Percentiles rank a stretch among this genome's conserved stretches.
phyloP scores from a whole-genome alignment of 2,888 invertebrate species.

The Augochlorella aurata region DNA sequence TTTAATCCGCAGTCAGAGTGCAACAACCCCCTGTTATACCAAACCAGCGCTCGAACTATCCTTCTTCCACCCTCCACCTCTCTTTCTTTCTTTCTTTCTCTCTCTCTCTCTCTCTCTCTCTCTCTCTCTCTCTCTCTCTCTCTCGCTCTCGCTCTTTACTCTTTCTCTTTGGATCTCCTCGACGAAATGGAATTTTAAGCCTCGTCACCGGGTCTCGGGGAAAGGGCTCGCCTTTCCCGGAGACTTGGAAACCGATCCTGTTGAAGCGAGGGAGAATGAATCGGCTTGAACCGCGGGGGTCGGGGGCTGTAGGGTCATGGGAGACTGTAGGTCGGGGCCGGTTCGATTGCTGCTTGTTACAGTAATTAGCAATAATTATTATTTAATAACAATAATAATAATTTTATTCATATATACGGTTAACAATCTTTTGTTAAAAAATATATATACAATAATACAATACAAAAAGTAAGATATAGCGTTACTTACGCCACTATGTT shows the following conservation, averaged over 20 bases:
- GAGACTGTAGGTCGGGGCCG: constrained; percentile 1
- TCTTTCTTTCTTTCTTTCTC: background rate
- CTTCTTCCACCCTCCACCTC: background rate
- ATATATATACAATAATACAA: too few species aligned
- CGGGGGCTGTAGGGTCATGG: background rate
- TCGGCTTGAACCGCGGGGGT: constrained; percentile 9
- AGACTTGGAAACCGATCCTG: constrained; percentile 46
- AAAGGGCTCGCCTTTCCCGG: constrained; percentile 30
- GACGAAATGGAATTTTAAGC: constrained; percentile 58
- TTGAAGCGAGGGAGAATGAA: constrained; percentile 30
- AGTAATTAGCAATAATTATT: background rate
- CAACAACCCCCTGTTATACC: constrained; percentile 58
- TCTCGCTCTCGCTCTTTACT: background rate
- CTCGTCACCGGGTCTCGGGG: constrained; percentile 9
- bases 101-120: background rate
- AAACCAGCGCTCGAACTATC: background rate
- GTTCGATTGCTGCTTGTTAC: background rate
- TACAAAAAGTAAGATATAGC: too few species aligned
- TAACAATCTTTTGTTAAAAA: too few species aligned
- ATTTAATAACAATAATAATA: background rate
- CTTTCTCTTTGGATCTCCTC: constrained; percentile 31
- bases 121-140: background rate
- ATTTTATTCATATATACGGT: too few species aligned
- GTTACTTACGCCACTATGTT: too few species aligned
- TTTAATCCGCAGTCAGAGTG: constrained; percentile 66